Conservation (phyloP, 2,888 invertebrate genomes). For the Leptopterna dolabrata region DNA sequence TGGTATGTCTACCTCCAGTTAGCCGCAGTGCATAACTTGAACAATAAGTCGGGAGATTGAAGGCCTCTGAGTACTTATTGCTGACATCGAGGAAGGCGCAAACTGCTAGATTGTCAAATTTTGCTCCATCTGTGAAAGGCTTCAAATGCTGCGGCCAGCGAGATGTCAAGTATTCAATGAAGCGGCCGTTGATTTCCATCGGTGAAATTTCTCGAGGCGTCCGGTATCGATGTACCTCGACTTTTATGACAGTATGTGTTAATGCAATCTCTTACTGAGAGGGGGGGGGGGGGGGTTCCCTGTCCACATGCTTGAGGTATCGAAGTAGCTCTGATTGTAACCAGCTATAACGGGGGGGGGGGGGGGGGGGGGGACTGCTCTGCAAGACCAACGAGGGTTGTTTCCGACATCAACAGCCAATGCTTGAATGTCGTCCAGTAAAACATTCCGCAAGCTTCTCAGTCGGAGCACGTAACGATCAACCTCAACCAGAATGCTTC, state of each 20-base stretch:
- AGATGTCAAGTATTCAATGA: too few species aligned
- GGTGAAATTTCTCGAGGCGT: not conserved
- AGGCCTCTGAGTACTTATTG: too few species aligned
- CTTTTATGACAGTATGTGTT: not conserved
- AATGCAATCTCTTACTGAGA: not conserved
- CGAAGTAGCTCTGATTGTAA: not conserved
- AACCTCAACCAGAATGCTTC: not conserved
- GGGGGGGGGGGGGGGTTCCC: not conserved
- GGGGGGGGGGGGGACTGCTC: not conserved
- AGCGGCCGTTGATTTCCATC: too few species aligned
- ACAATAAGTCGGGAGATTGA: too few species aligned
- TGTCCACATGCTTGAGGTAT: not conserved
- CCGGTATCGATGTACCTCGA: not conserved
- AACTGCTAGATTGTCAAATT: too few species aligned
- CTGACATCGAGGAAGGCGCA: too few species aligned
- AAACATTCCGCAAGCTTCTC: not conserved
- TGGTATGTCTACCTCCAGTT: too few species aligned
- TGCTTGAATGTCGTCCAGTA: not conserved
- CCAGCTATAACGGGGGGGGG: not conserved
- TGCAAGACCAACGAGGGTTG: too few species aligned
- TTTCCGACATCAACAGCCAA: too few species aligned
- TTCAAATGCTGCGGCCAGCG: too few species aligned
- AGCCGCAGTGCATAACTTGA: too few species aligned
- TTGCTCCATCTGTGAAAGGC: not conserved
- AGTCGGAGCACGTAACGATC: not conserved